Evolutionary conservation across 2,113 vertebrate species (phyloP).

Genomic region (Halcyon malimbica): DNA sequence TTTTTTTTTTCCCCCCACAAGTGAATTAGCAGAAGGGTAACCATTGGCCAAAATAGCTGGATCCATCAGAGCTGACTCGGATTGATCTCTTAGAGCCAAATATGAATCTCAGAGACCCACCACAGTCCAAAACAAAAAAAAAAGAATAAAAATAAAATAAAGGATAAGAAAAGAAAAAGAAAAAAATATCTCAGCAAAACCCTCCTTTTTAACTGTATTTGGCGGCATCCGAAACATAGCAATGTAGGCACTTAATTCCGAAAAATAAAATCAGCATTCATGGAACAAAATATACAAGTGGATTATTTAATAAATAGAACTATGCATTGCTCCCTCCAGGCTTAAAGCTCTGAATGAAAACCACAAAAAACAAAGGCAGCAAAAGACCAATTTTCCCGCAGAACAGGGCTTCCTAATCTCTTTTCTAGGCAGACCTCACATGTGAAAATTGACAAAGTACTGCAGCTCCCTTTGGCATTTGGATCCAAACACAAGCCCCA

Average conservation of each 20-base stretch:
- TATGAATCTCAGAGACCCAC: slow-evolving; percentile 50
- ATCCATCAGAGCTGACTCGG: slow-evolving; percentile 5
- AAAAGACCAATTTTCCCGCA: background rate
- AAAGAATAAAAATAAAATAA: background rate
- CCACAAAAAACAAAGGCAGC: background rate
- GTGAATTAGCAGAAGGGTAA: background rate
- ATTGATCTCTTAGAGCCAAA: background rate
- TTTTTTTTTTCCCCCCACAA: background rate
- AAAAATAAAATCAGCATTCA: background rate
- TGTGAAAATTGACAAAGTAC: background rate
- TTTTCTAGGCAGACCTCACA: background rate
- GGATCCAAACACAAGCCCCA: background rate
- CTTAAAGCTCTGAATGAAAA: background rate
- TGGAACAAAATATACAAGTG: background rate
- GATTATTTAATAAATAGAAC: background rate
- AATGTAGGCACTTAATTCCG: rapidly evolving
- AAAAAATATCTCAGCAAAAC: background rate
- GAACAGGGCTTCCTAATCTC: background rate
- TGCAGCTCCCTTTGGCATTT: background rate
- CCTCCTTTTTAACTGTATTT: background rate
- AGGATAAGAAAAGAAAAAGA: background rate
- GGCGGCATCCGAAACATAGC: background rate
- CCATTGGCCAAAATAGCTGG: background rate
- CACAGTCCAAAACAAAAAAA: background rate
- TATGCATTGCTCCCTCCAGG: background rate